Evolutionary conservation across 1,140 invertebrate species (phyloP).

Genomic region (Drosophila takahashii): DNA sequence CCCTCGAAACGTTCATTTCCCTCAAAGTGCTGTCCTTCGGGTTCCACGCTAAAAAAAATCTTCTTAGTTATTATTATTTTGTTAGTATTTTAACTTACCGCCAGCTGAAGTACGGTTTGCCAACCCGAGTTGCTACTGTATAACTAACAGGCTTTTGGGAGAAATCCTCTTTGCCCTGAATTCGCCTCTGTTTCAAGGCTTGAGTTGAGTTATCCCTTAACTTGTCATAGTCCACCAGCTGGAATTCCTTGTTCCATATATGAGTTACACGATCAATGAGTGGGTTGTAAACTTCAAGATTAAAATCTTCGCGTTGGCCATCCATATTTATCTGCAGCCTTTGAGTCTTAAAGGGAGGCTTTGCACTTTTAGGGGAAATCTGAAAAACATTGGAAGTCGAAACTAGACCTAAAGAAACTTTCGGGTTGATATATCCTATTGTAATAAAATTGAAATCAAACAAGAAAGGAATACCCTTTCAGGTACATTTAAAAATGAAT

Average conservation of each 20-base stretch:
- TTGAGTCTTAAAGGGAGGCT: slow-evolving; percentile 73
- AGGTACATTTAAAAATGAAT: too few species aligned
- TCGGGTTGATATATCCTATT: not conserved
- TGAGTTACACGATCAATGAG: slow-evolving; percentile 65
- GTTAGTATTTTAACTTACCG: slow-evolving; percentile 40
- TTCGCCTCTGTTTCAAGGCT: slow-evolving; percentile 43
- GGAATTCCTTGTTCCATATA: slow-evolving; percentile 74
- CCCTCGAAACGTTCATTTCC: slow-evolving; percentile 89
- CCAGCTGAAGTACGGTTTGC: slow-evolving; percentile 77
- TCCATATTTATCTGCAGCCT: slow-evolving; percentile 90
- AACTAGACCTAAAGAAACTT: too few species aligned
- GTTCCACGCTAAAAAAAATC: slow-evolving; percentile 44
- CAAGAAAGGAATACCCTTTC: too few species aligned
- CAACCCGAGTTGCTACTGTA: slow-evolving; percentile 73
- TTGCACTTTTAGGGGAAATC: slow-evolving; percentile 57
- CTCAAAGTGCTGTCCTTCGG: slow-evolving; percentile 75
- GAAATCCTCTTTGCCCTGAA: slow-evolving; percentile 66
- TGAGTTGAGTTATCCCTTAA: slow-evolving; percentile 64
- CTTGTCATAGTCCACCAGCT: slow-evolving; percentile 56
- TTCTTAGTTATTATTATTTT: not conserved
- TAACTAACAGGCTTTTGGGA: slow-evolving; percentile 62
- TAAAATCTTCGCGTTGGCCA: slow-evolving; percentile 90
- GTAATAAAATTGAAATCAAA: too few species aligned
- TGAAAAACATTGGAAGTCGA: slow-evolving; percentile 12
- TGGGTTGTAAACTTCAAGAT: slow-evolving; percentile 89